Percentiles rank a stretch among this genome's conserved stretches.
Conservation (phyloP, 2,113 vertebrate species). For the Pelusios castaneus region DNA sequence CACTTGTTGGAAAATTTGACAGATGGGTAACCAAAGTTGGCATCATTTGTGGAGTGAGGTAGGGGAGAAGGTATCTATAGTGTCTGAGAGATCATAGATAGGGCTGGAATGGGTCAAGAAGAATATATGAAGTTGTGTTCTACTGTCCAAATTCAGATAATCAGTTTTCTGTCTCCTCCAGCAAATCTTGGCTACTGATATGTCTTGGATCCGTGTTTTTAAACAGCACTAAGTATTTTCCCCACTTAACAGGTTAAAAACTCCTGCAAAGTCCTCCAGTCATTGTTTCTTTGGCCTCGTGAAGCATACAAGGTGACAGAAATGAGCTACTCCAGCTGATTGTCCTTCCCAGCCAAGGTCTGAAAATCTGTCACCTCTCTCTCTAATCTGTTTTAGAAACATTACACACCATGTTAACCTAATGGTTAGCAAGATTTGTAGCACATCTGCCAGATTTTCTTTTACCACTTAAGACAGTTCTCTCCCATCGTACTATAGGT, state of each 20-base stretch:
- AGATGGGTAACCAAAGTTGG: conserved; percentile 20
- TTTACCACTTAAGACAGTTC: neutral
- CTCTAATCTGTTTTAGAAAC: conserved; percentile 49
- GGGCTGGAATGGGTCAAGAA: conserved; percentile 51
- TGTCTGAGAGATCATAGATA: conserved; percentile 39
- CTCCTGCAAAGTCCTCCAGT: neutral
- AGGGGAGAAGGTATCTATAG: conserved; percentile 27
- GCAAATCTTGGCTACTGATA: neutral
- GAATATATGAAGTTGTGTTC: neutral
- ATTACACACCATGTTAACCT: conserved; percentile 40
- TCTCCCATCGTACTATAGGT: neutral
- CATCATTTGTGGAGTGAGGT: neutral
- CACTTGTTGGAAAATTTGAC: conserved; percentile 15
- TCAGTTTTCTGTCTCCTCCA: neutral
- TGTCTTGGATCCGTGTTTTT: neutral
- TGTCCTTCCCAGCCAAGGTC: conserved; percentile 44
- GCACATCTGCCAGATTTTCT: neutral
- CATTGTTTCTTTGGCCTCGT: conserved; percentile 16
- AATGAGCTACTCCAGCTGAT: conserved; percentile 54
- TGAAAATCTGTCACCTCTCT: conserved; percentile 43
- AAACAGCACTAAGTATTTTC: neutral
- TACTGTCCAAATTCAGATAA: conserved; percentile 25
- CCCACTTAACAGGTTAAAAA: neutral
- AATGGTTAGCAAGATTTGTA: conserved; percentile 36
- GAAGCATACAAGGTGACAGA: conserved; percentile 47